phyloP scores from a whole-genome alignment of 2,797 vertebrate species.

The Furcifer pardalis region DNA sequence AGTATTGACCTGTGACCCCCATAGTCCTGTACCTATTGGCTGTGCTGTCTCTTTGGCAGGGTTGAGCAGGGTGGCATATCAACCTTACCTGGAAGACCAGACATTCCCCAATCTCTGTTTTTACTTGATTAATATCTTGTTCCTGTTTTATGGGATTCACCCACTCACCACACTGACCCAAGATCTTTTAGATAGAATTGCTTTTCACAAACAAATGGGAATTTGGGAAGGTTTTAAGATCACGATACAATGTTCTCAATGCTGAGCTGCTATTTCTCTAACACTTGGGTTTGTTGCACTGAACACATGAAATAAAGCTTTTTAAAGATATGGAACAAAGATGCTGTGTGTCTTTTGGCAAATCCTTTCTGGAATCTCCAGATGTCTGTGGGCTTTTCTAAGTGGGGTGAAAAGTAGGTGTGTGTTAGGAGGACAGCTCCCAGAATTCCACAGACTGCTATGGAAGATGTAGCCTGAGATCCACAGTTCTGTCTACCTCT shows the following conservation, averaged over 20 bases:
- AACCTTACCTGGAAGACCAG: background rate
- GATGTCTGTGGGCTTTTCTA: too few relatives aligned
- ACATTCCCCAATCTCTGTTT: background rate
- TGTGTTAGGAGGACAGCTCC: too few relatives aligned
- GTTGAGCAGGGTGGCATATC: background rate
- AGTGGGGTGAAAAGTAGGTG: too few relatives aligned
- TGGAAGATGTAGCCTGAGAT: too few relatives aligned
- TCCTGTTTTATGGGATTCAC: background rate
- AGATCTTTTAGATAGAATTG: background rate
- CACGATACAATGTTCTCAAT: too few relatives aligned
- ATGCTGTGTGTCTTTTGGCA: too few relatives aligned
- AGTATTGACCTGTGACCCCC: background rate
- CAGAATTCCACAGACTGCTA: too few relatives aligned
- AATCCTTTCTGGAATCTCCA: too few relatives aligned
- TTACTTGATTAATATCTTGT: background rate
- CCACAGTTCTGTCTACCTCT: too few relatives aligned
- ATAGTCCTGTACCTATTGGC: background rate
- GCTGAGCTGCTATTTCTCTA: background rate
- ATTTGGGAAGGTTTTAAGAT: background rate
- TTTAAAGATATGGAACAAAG: background rate
- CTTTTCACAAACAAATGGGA: background rate
- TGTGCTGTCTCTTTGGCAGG: background rate
- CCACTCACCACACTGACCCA: too few relatives aligned
- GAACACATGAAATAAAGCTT: background rate
- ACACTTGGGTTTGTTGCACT: background rate